Evolutionary conservation across 2,888 invertebrate species (phyloP).

Genomic region (Eupithecia tripunctaria): DNA sequence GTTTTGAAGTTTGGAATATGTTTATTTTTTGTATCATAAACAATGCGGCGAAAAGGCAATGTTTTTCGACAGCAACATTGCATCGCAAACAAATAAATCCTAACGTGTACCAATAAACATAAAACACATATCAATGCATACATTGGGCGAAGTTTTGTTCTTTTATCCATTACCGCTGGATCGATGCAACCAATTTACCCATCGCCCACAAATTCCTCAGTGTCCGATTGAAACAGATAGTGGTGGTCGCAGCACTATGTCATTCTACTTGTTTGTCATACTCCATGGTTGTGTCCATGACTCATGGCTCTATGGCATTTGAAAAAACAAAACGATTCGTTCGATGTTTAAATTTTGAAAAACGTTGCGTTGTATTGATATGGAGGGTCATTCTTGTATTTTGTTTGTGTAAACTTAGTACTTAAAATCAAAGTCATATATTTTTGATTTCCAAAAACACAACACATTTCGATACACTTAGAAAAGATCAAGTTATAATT

Average conservation of each 20-base stretch:
- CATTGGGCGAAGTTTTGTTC: slow-evolving; percentile 57
- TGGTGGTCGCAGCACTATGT: slow-evolving; percentile 50
- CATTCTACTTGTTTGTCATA: slow-evolving; percentile 26
- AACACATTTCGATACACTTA: no score
- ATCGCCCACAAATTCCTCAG: slow-evolving; percentile 80
- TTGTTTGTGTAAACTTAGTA: background rate
- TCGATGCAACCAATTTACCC: slow-evolving; percentile 82
- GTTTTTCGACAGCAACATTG: background rate
- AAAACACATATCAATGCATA: slow-evolving; percentile 64
- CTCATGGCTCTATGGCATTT: slow-evolving; percentile 10
- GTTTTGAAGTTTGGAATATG: slow-evolving; percentile 33
- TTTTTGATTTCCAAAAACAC: no score
- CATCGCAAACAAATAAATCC: slow-evolving; percentile 38
- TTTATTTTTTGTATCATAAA: no score
- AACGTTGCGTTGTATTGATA: background rate
- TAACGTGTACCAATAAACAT: slow-evolving; percentile 46
- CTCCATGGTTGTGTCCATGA: background rate
- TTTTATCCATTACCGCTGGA: slow-evolving; percentile 68
- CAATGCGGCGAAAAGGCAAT: background rate
- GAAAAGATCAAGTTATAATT: no score
- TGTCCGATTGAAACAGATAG: slow-evolving; percentile 66
- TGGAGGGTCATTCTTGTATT: background rate
- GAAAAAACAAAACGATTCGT: slow-evolving; percentile 4
- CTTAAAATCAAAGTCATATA: no score
- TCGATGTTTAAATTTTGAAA: background rate